Base-by-base conservation (phyloP, 2,797 vertebrate species). In the Pangasius djambal region DNA sequence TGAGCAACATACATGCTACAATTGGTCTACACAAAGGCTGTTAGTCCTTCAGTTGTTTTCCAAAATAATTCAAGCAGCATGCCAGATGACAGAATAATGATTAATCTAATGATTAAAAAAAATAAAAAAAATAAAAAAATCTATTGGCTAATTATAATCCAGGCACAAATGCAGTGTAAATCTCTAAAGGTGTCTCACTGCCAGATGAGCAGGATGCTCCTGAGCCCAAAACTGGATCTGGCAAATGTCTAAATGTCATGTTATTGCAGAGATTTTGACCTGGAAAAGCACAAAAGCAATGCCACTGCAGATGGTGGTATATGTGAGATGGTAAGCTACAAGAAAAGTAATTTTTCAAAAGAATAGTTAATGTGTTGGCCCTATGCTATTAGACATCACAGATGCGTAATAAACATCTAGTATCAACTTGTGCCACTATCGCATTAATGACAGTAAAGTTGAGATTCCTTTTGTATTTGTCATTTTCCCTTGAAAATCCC, bases 221-320 rank as follows among this genome's bases (percentile, higher is more conserved):
- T 50, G 48, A 50, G 28, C 48, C 25, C 48, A 20, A 16, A 79
- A 79, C 0, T n/a, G 12, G 28, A 44, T 75, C 25, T 86, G 40
- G 1, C 37, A 65, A 78, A 59, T 34, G 57, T 52, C 18, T 63
- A 79, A 87, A 65, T 78, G 74, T 65, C 86, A 87, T 65, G 57
- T 65, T 52, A 55, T 40, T 6, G 37, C 10, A 31, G 3, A 52
- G 28, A 22, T 31, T 37, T 82, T 65, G 12, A 31, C 50, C 25
- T 74, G 34, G 15, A 0, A n/a, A 37, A 18, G 50, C 0, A 40
- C 20, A 74, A 5, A 5, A 59, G 20, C 31, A 25, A 34, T 31
- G 31, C 3, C 18, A 57, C 31, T 59, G 18, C n/a, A 22, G 18
- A 57, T 34, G 34, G 52, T 34, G 18, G 16, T 79, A 31, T 31